phyloP scores from a whole-genome alignment of 2,113 vertebrate species.

The Pedionomus torquatus region DNA sequence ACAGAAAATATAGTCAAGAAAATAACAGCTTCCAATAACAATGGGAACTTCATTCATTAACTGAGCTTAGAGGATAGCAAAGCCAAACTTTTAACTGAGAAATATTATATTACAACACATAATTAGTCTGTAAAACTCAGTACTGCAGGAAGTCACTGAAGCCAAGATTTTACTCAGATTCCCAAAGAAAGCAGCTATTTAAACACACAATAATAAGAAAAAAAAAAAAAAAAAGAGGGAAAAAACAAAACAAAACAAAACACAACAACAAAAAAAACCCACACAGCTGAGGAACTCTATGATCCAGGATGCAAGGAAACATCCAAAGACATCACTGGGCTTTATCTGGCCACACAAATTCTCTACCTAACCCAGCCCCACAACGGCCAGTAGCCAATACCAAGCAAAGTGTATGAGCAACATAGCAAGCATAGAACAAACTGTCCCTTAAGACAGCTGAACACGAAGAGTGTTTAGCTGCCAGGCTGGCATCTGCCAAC shows the following conservation, averaged over 20 bases:
- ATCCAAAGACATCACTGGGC: background rate
- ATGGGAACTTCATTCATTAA: background rate
- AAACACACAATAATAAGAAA: background rate
- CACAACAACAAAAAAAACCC: too few relatives aligned
- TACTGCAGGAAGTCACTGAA: conserved; percentile 18
- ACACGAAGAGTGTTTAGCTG: background rate
- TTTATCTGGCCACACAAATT: background rate
- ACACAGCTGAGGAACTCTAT: background rate
- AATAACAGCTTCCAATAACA: background rate
- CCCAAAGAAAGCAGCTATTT: conserved; percentile 30
- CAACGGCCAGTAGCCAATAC: background rate
- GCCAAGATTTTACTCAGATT: conserved; percentile 25
- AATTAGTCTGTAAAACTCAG: background rate
- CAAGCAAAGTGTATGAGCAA: background rate
- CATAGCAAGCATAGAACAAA: background rate
- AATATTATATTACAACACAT: conserved; percentile 23
- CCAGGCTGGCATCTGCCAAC: conserved; percentile 45
- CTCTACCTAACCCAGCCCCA: background rate
- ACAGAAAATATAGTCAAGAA: background rate
- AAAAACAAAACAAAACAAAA: too few relatives aligned
- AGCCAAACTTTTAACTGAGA: conserved; percentile 31
- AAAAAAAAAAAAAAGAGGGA: background rate
- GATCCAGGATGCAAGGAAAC: background rate
- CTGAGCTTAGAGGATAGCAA: background rate
- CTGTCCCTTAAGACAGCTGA: conserved; percentile 6